Conservation (phyloP, 1,140 invertebrate species). For the Zaprionus capensis region DNA sequence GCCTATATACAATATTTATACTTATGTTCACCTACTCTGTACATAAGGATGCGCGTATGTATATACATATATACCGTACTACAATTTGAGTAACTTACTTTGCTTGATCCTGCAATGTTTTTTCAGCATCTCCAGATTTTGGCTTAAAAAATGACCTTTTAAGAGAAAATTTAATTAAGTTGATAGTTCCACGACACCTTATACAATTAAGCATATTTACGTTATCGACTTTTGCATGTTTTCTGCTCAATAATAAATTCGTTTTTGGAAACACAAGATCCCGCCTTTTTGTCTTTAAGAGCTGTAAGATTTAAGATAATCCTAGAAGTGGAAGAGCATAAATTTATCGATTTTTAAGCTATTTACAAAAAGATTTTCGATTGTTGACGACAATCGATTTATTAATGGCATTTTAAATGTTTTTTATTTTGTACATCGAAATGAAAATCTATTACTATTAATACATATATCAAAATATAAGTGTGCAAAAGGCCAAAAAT, state of each 20-base stretch:
- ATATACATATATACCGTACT: neutral
- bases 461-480: too few species aligned
- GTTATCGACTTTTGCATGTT: conserved; percentile 72
- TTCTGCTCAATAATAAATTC: neutral
- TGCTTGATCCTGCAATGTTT: conserved; percentile 7
- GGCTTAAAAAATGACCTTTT: conserved; percentile 69
- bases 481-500: too few species aligned
- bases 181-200: neutral
- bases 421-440: too few species aligned
- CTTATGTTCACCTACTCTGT: too few species aligned
- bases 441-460: too few species aligned
- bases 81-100: conserved; percentile 40
- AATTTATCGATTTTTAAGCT: too few species aligned
- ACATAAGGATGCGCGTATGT: neutral
- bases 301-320: neutral
- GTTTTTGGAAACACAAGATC: neutral
- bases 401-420: too few species aligned
- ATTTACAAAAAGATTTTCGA: too few species aligned
- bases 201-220: conserved; percentile 38
- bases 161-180: neutral
- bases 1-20: too few species aligned
- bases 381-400: too few species aligned
- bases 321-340: neutral
- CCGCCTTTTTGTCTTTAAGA: neutral
- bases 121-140: conserved; percentile 26